These are phyloP conservation scores for Thymallus thymallus DNA, from an alignment of 2,113 vertebrate species.

Conservation along the genomic window DNA sequence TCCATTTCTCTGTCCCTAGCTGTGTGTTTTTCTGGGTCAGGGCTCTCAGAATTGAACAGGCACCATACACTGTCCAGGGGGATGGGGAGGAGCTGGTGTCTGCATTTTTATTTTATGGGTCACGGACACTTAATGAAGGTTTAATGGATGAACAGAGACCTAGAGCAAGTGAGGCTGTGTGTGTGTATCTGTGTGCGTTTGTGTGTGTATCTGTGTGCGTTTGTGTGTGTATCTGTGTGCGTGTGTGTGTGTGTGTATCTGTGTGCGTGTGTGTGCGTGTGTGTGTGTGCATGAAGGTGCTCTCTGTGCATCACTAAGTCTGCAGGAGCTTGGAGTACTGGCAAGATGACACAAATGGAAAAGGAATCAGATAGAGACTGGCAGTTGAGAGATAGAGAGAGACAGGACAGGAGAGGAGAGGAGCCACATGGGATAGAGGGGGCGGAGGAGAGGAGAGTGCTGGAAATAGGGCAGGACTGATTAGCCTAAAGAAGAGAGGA, in stretches of 20 bases:
- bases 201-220: conserved; percentile 1
- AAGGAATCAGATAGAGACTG: background rate
- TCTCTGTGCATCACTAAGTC: background rate
- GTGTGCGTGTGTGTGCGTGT: background rate
- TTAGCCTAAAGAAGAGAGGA: background rate
- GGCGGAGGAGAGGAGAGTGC: background rate
- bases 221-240: conserved; percentile 8
- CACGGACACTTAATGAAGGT: conserved; percentile 34
- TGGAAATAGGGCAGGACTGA: too few relatives aligned
- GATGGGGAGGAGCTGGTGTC: conserved; percentile 22
- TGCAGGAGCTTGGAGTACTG: too few relatives aligned
- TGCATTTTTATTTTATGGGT: conserved; percentile 32
- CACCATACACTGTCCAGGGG: conserved; percentile 18
- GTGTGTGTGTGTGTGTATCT: conserved; percentile 2
- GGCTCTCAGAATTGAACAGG: conserved; percentile 43
- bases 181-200: background rate
- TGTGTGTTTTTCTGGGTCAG: conserved; percentile 43
- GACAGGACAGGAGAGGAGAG: background rate
- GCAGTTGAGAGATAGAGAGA: background rate
- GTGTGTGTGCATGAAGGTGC: background rate
- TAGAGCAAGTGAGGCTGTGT: background rate
- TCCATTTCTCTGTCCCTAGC: background rate
- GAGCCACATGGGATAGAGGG: background rate
- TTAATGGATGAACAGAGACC: conserved; percentile 26
- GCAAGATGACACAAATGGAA: too few relatives aligned